Percentiles rank a stretch among this genome's conserved stretches.
Conservation (phyloP, 1,140 invertebrate species). For the Carposina sasakii region DNA sequence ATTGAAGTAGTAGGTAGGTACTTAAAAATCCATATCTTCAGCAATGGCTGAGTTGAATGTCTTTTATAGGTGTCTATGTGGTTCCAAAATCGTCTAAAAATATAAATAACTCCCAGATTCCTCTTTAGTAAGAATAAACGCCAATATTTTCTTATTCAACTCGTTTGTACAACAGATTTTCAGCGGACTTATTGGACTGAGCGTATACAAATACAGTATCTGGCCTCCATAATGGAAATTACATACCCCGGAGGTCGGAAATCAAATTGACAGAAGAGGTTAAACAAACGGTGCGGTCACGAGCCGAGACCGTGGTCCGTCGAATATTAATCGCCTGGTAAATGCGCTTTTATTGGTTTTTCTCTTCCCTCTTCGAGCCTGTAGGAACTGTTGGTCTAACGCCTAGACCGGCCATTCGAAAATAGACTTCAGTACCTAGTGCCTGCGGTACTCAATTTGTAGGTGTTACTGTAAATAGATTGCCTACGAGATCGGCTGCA, state of each 20-base stretch:
- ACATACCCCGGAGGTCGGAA: conserved; percentile 66
- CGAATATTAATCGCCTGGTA: conserved; percentile 69
- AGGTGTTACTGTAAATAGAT: no score
- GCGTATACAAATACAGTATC: conserved; percentile 55
- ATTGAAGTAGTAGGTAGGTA: no score
- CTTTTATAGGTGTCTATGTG: no score
- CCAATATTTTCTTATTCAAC: background rate
- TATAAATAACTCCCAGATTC: background rate
- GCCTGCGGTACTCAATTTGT: no score
- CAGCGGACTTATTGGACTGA: conserved; percentile 37
- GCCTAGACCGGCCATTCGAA: no score
- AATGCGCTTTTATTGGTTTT: conserved; percentile 70
- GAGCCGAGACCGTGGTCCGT: conserved; percentile 56
- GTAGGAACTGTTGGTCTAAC: no score
- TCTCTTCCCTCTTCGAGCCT: no score
- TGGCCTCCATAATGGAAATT: conserved; percentile 65
- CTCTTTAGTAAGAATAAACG: background rate
- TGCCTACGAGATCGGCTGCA: no score
- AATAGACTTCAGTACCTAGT: no score
- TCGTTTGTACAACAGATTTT: background rate
- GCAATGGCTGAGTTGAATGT: no score
- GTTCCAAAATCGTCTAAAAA: no score
- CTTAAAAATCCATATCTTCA: no score
- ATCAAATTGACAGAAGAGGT: conserved; percentile 71
- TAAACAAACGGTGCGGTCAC: conserved; percentile 68